Evolutionary conservation across 1,140 invertebrate genomes (phyloP).

Genomic region (Centruroides sculpturatus): DNA sequence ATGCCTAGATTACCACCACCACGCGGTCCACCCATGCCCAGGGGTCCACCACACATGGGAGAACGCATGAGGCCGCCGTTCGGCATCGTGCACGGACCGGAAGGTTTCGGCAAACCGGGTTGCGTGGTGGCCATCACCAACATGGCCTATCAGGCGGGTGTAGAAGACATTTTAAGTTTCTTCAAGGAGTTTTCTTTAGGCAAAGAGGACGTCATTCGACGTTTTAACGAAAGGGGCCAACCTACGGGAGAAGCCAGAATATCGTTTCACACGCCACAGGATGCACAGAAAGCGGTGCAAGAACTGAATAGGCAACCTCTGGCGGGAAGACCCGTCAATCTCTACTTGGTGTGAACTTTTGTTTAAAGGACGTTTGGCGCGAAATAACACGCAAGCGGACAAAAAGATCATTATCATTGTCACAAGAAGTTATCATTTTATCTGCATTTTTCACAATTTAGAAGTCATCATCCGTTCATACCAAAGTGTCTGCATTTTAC

Average conservation of each 20-base stretch:
- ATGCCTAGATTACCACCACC: slow-evolving; percentile 8
- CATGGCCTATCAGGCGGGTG: slow-evolving; percentile 65
- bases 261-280: slow-evolving; percentile 53
- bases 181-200: slow-evolving; percentile 39
- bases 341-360: slow-evolving; percentile 4
- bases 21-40: slow-evolving; percentile 16
- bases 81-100: slow-evolving; percentile 12
- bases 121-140: slow-evolving; percentile 71
- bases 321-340: slow-evolving; percentile 13
- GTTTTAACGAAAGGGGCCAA: slow-evolving; percentile 55
- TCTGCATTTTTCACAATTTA: too few relatives aligned
- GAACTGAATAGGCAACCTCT: slow-evolving; percentile 28
- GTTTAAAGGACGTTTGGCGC: too few relatives aligned
- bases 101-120: slow-evolving; percentile 54
- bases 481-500: too few relatives aligned
- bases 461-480: too few relatives aligned
- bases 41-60: slow-evolving; percentile 4
- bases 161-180: slow-evolving; percentile 74
- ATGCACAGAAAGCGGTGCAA: slow-evolving; percentile 56
- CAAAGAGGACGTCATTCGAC: slow-evolving; percentile 26
- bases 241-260: slow-evolving; percentile 80
- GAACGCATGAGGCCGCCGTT: neutral
- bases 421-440: too few relatives aligned
- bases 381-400: too few relatives aligned
- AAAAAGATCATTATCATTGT: too few relatives aligned